Conservation (phyloP, 2,113 vertebrate genomes). For the Uropsilus gracilis region DNA sequence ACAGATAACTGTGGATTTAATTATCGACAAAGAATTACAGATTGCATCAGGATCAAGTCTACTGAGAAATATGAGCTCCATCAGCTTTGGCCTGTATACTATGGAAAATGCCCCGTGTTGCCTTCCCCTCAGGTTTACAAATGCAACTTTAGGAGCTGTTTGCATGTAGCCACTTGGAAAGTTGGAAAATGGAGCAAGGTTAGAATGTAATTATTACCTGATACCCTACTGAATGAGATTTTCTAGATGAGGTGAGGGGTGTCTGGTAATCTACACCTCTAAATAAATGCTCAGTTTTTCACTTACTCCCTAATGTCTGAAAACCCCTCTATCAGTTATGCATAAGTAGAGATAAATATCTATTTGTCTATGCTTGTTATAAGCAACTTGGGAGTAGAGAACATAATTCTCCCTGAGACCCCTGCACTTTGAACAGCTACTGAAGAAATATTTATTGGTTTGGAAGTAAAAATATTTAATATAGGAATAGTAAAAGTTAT, state of each 20-base stretch:
- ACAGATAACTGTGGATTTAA: constrained; percentile 89
- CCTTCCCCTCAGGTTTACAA: constrained; percentile 82
- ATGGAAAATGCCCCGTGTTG: constrained; percentile 85
- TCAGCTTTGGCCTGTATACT: constrained; percentile 73
- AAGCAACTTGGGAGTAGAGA: neutral
- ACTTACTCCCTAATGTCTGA: neutral
- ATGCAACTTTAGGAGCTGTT: constrained; percentile 89
- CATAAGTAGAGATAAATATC: neutral
- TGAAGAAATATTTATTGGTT: neutral
- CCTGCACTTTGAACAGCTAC: constrained; percentile 1
- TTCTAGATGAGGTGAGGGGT: neutral
- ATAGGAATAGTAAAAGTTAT: neutral
- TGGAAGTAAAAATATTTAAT: neutral
- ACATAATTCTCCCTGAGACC: neutral
- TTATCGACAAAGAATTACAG: constrained; percentile 88
- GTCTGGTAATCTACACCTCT: neutral
- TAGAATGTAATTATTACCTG: constrained; percentile 50
- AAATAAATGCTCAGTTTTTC: neutral
- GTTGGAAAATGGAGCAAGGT: constrained; percentile 93
- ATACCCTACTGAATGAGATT: neutral
- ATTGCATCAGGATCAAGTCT: constrained; percentile 85
- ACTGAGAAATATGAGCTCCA: constrained; percentile 64
- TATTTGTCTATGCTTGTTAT: neutral
- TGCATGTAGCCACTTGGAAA: constrained; percentile 89
- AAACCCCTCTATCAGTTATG: neutral